phyloP scores from a whole-genome alignment of 2,113 vertebrate genomes.

The Panthera uncia region DNA sequence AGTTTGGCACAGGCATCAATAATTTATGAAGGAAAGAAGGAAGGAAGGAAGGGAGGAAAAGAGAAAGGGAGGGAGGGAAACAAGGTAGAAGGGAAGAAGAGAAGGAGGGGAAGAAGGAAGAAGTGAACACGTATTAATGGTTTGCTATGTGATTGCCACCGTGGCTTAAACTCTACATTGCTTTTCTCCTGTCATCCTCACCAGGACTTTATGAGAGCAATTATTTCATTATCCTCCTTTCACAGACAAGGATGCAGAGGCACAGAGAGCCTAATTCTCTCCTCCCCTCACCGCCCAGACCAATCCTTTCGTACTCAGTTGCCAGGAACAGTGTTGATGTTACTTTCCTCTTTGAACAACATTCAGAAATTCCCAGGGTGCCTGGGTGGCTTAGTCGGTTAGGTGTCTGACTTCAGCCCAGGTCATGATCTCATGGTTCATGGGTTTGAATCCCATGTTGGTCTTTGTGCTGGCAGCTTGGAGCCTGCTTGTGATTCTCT shows the following conservation, averaged over 20 bases:
- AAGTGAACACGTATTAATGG: accelerated
- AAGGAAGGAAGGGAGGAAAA: neutral
- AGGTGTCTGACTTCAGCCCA: too few relatives aligned
- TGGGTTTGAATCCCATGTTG: too few relatives aligned
- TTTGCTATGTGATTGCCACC: neutral
- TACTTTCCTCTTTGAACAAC: neutral
- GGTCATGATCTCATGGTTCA: too few relatives aligned
- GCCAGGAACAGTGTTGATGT: too few relatives aligned
- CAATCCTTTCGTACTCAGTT: neutral
- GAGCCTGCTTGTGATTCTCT: too few relatives aligned
- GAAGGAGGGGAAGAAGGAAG: too few relatives aligned
- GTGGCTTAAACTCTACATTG: neutral
- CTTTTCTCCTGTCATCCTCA: neutral
- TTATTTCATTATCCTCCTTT: neutral
- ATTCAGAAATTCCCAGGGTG: neutral
- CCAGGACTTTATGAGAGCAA: accelerated
- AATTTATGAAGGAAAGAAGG: neutral
- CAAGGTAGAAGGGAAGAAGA: neutral
- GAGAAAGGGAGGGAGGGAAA: neutral
- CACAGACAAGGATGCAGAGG: neutral
- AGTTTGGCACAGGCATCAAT: neutral
- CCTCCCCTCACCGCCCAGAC: neutral
- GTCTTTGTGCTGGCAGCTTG: too few relatives aligned
- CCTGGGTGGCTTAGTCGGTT: too few relatives aligned
- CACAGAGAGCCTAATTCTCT: neutral